Conservation (phyloP, 2,888 invertebrate genomes). For the Allolobophora icterica region DNA sequence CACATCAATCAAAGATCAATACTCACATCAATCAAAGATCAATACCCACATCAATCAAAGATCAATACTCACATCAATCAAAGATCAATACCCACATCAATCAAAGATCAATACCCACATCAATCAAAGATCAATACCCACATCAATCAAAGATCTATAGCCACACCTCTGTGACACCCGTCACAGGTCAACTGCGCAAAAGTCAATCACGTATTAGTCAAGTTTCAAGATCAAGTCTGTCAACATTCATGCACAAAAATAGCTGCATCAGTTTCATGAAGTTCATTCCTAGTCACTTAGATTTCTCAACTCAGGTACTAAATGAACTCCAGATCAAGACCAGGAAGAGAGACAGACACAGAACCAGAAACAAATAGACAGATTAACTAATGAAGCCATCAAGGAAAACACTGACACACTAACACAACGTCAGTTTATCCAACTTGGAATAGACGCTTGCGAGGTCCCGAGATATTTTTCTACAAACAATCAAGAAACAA, state of each 20-base stretch:
- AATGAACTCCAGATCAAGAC: not conserved
- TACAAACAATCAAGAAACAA: constrained; percentile 61
- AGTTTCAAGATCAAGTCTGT: not conserved
- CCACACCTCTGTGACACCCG: not conserved
- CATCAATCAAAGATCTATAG: not conserved
- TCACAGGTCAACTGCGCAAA: not conserved
- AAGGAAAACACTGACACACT: constrained; percentile 70
- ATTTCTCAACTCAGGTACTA: not conserved
- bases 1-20: no score
- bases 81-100: not conserved
- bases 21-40: not conserved
- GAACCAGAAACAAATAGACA: not conserved
- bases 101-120: not conserved
- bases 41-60: no score
- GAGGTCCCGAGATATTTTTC: constrained; percentile 91
- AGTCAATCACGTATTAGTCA: not conserved
- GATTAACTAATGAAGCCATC: not conserved
- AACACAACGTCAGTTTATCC: constrained; percentile 92
- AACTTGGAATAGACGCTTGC: constrained; percentile 94
- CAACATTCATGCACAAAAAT: not conserved
- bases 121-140: not conserved
- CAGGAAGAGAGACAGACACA: not conserved
- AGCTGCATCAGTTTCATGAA: not conserved
- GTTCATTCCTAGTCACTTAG: not conserved
- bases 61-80: no score